phyloP scores from a whole-genome alignment of 2,888 invertebrate species.

The Mycogona germanica region DNA sequence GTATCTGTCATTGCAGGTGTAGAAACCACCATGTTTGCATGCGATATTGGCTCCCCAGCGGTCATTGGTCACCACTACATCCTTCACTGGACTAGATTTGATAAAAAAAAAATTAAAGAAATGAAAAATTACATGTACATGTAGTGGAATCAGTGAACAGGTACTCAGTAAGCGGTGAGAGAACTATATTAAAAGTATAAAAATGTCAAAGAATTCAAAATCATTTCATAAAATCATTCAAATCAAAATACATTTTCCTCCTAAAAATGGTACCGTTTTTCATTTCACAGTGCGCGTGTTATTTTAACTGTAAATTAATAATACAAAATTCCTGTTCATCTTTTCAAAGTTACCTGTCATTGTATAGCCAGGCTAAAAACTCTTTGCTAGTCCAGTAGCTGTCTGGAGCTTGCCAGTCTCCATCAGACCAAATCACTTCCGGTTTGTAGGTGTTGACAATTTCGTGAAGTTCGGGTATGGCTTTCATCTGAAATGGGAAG shows the following conservation, averaged over 20 bases:
- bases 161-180: too few relatives aligned
- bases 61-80: constrained; percentile 83
- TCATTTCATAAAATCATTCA: neutral
- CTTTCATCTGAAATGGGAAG: constrained; percentile 3
- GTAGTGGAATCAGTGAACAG: too few relatives aligned
- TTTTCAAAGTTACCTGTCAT: constrained; percentile 48
- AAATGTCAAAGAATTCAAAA: neutral
- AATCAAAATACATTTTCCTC: too few relatives aligned
- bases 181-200: too few relatives aligned
- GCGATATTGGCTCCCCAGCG: constrained; percentile 69
- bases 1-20: constrained; percentile 70
- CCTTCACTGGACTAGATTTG: constrained; percentile 49
- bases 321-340: too few relatives aligned
- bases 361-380: constrained; percentile 86
- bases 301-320: neutral
- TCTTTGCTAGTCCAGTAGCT: constrained; percentile 72
- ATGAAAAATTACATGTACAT: too few relatives aligned
- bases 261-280: too few relatives aligned
- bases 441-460: constrained; percentile 39
- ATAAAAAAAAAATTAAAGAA: neutral
- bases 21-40: constrained; percentile 81
- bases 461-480: constrained; percentile 22
- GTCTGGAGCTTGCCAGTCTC: constrained; percentile 81
- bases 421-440: constrained; percentile 87
- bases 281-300: too few relatives aligned